Conservation (phyloP, 2,113 vertebrate genomes). For the Cynopterus brachyotis region DNA sequence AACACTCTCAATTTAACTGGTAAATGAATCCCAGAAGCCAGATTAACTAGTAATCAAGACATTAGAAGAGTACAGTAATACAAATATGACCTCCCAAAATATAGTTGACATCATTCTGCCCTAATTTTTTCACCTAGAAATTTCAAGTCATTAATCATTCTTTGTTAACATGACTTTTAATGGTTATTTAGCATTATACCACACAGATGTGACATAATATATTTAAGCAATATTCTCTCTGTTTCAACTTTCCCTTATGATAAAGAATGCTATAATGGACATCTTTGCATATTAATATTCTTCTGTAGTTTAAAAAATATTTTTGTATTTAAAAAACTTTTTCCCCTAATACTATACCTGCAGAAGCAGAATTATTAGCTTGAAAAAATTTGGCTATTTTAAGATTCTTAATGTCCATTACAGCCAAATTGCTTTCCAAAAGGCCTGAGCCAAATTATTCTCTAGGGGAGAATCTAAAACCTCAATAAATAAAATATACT, state of each 20-base stretch:
- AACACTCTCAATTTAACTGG: neutral
- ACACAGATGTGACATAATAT: neutral
- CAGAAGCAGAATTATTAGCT: neutral
- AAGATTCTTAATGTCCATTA: constrained; percentile 25
- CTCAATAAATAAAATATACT: constrained; percentile 22
- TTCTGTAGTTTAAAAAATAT: neutral
- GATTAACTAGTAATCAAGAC: neutral
- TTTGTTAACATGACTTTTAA: constrained; percentile 36
- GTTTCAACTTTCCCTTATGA: neutral
- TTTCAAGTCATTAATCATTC: constrained; percentile 1
- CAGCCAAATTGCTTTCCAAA: constrained; percentile 2
- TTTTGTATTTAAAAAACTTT: neutral
- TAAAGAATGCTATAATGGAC: neutral
- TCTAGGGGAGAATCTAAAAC: neutral
- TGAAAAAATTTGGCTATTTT: neutral
- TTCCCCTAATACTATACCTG: neutral
- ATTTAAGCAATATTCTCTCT: neutral
- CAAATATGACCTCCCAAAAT: constrained; percentile 39
- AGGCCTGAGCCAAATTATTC: neutral
- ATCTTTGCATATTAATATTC: constrained; percentile 6
- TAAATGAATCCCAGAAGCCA: constrained; percentile 32
- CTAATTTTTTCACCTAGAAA: constrained; percentile 21
- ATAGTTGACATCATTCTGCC: neutral
- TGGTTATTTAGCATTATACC: neutral
- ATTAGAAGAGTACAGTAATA: neutral